Evolutionary conservation across 2,113 vertebrate genomes (phyloP).

Genomic region (Takifugu bimaculatus): DNA sequence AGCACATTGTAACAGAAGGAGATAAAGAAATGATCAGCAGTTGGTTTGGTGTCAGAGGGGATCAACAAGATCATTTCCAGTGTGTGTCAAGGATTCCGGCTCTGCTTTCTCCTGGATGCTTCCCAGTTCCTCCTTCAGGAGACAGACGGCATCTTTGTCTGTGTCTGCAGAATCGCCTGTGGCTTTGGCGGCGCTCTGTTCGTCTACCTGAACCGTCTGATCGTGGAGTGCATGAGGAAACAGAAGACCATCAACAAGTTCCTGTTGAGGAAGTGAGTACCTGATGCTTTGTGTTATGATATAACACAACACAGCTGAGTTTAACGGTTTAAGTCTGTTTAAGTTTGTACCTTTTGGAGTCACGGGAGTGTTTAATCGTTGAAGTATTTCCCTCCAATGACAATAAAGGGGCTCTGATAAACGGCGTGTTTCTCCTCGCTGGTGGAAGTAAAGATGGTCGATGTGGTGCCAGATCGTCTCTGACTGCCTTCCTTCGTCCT

Average conservation of each 20-base stretch:
- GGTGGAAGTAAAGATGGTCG: too few relatives aligned
- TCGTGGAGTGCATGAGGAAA: conserved; percentile 96
- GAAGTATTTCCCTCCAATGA: too few relatives aligned
- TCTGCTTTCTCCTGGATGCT: conserved; percentile 3
- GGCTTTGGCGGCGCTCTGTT: conserved; percentile 94
- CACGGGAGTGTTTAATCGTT: too few relatives aligned
- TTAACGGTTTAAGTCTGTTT: too few relatives aligned
- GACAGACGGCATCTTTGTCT: conserved; percentile 2
- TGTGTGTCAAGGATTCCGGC: background rate
- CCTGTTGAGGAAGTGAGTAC: conserved; percentile 93
- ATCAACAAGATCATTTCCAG: background rate
- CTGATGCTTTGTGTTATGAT: background rate
- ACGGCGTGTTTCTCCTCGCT: too few relatives aligned
- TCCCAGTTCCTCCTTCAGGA: conserved; percentile 1
- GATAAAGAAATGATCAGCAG: conserved; percentile 2
- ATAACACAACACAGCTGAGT: too few relatives aligned
- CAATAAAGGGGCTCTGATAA: too few relatives aligned
- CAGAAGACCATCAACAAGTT: conserved; percentile 97
- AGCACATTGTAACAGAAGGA: background rate
- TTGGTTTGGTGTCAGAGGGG: conserved; percentile 15
- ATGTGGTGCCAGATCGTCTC: too few relatives aligned
- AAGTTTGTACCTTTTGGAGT: too few relatives aligned
- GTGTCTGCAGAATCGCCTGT: conserved; percentile 83
- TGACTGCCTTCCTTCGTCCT: too few relatives aligned
- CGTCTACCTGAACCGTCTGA: conserved; percentile 95